Base-by-base conservation (phyloP, 2,113 vertebrate genomes). In the Phoxinus phoxinus region DNA sequence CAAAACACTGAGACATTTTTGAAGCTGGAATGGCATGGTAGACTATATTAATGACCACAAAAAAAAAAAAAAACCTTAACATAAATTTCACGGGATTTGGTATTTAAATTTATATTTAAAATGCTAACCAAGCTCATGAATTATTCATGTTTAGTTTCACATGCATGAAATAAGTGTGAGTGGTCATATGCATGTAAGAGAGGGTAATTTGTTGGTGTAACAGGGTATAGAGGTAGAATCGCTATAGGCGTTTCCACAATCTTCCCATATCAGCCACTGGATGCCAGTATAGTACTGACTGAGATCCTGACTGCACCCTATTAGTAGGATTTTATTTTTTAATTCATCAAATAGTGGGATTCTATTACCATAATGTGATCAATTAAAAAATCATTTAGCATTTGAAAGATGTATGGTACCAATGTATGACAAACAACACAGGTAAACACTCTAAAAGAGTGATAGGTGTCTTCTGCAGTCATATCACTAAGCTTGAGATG, bases 221-320 rank as follows among this genome's bases (percentile, higher is more conserved):
- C 37, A n/a, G 41, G n/a, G 37, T 15, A 17, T 15, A 27, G 17
- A 84, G 21, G 48, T 25, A 30, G 15, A 44, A 69, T 4, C 1
- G 23, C 74, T 15, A 30, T 32, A 37, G 46, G 48, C 48, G 12
- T 71, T 71, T 17, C 46, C 12, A 27, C 51, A 67, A 81, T 59
- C 77, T 86, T 81, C 77, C 77, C 19, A 81, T 48, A 46, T 71
- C 77, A 59, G 77, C 85, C 85, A 86, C 85, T 86, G 67, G 85
- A 86, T 86, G 85, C 65, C 85, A 86, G 85, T 86, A 86, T 73
- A 81, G 77, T 23, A 59, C 85, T 61, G 85, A 59, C 48, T 27
- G 53, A 23, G 30, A 4, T 67, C 17, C 19, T 51, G 27, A 30
- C 35, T 79, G 81, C 27, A 83, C 46, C 48, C 44, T 69, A 27